Evolutionary conservation across 2,888 invertebrate species (phyloP), one percentile per base, ranked within the genome.

Genomic region (Drosophila longiperda): DNA sequence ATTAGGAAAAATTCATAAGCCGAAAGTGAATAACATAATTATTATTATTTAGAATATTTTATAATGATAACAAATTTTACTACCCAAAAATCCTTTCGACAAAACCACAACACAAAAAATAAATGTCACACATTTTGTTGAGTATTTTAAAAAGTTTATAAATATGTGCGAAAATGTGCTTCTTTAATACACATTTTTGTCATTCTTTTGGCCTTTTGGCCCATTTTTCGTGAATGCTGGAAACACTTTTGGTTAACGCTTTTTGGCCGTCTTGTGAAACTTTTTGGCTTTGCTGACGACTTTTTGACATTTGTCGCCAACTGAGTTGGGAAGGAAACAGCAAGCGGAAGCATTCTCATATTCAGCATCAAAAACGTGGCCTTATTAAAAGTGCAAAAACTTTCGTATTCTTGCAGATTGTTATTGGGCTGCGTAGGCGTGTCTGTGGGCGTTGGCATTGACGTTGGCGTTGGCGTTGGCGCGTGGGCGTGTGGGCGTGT

Each of bases 381-480:
- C 89, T 87, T 84, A 84, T 84, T 84, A 89, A 84, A 79, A 84
- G 87, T 84, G 81, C 79, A 72, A 73, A 87, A 89, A 87, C 73
- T 89, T 76, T 76, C 55, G 61, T 73, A 58, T 67, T 57, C 42
- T 40, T 52, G 48, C 79, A 78, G 64, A 55, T 62, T 76, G 61
- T 78, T 78, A 58, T 67, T 59, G n/a, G 8, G 40, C 26, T 48
- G 15, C 12, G 45, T 36, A 45, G 20, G 38, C 7, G 53, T 29
- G 32, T n/a, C 17, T 11, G 54, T 15, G n/a, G 11, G 45, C 17
- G 26, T 9, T 12, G 15, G 29, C 29, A 40, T 17, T 8, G 11
- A 17, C 20, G 33, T 20, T 36, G n/a, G 15, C 29, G 48, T 17
- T 8, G 11, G n/a, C 20, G 36, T 20, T 40, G n/a, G 32, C 1